A percentile compares a stretch with the other conserved stretches of the same genome.
Conservation (phyloP, 2,797 vertebrate genomes). For the Mus caroli region DNA sequence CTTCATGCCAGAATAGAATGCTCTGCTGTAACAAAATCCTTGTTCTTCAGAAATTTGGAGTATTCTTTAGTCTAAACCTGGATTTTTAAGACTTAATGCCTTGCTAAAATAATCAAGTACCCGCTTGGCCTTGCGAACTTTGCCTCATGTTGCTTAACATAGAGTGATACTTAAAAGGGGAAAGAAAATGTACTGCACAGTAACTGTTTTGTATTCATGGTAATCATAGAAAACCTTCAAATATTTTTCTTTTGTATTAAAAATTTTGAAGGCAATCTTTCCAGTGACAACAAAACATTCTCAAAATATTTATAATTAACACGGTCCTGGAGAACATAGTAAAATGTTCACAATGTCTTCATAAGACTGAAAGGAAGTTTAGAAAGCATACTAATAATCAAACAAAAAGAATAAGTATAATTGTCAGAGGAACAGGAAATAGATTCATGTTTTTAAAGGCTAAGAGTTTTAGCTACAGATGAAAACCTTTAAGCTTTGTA, state of each 20-base stretch:
- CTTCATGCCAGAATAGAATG: not conserved
- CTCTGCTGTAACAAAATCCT: not conserved
- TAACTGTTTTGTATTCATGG: not conserved
- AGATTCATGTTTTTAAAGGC: not conserved
- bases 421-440: not conserved
- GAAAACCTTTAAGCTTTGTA: not conserved
- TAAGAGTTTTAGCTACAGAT: not conserved
- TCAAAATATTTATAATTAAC: constrained; percentile 33
- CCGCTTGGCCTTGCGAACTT: not conserved
- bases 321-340: not conserved
- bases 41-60: not conserved
- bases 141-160: not conserved
- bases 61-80: not conserved
- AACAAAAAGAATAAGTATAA: not conserved
- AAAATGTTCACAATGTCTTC: not conserved
- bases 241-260: not conserved
- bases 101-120: not conserved
- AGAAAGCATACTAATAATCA: not conserved
- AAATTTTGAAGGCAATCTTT: not conserved
- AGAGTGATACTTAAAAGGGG: not conserved
- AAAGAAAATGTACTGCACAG: not conserved
- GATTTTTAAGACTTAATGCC: not conserved
- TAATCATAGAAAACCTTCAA: not conserved
- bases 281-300: not conserved
- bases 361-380: not conserved